These are phyloP conservation scores for Scolopax rusticola DNA, from an alignment of 2,797 vertebrate species.

Conservation along the genomic window DNA sequence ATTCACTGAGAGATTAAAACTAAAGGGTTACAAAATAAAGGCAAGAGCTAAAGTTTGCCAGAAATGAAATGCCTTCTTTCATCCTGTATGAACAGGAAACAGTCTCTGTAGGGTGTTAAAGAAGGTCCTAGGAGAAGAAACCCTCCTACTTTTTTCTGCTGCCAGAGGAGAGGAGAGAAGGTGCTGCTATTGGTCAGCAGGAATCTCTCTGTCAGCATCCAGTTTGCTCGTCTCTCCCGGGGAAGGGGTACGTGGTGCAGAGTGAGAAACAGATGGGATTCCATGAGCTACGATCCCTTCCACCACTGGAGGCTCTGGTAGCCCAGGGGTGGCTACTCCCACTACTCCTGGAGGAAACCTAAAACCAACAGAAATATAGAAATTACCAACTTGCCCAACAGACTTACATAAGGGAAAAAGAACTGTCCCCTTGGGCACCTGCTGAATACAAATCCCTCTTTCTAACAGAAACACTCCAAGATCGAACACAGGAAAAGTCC, in stretches of 20 bases:
- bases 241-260: slow-evolving; percentile 84
- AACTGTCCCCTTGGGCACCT: background rate
- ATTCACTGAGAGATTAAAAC: slow-evolving; percentile 72
- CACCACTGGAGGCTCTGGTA: slow-evolving; percentile 87
- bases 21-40: slow-evolving; percentile 80
- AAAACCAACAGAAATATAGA: slow-evolving; percentile 67
- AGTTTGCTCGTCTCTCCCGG: slow-evolving; percentile 92
- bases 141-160: slow-evolving; percentile 51
- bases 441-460: background rate
- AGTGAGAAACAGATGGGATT: slow-evolving; percentile 89
- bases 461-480: background rate
- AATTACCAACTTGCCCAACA: slow-evolving; percentile 34
- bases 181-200: slow-evolving; percentile 92
- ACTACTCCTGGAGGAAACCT: slow-evolving; percentile 92
- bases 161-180: slow-evolving; percentile 49
- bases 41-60: slow-evolving; percentile 78
- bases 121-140: slow-evolving; percentile 66
- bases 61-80: slow-evolving; percentile 75
- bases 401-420: background rate
- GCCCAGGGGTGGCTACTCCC: slow-evolving; percentile 87
- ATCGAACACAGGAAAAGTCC: background rate
- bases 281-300: slow-evolving; percentile 90
- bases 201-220: slow-evolving; percentile 95
- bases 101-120: slow-evolving; percentile 61
- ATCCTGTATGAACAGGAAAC: slow-evolving; percentile 65